Percentiles rank a stretch among this genome's conserved stretches.
These are phyloP conservation scores for Pelusios castaneus DNA, from an alignment of 2,113 vertebrate species.

Conservation along the genomic window DNA sequence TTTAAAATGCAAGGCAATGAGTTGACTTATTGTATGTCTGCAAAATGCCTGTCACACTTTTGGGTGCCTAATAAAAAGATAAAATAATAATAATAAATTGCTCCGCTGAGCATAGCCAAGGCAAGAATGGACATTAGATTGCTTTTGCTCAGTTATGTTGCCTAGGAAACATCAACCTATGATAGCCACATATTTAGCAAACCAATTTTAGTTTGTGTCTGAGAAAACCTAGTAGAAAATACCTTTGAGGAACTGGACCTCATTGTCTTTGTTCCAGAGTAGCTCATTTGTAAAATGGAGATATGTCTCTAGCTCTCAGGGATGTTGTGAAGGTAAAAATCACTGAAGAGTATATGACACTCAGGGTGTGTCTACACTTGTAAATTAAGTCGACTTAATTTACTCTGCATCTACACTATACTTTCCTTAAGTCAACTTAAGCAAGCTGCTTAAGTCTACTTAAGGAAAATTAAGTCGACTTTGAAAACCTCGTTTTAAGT, in stretches of 20 bases:
- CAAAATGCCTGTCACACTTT: neutral
- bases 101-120: neutral
- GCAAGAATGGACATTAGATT: neutral
- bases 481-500: too few species aligned
- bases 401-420: too few species aligned
- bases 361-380: too few species aligned
- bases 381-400: too few species aligned
- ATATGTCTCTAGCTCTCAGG: neutral
- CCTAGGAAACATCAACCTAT: conserved; percentile 50
- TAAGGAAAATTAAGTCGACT: too few species aligned
- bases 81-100: neutral
- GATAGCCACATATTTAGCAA: neutral
- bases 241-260: neutral
- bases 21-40: neutral
- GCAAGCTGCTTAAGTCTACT: too few species aligned
- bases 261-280: neutral
- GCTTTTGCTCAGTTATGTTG: conserved; percentile 44
- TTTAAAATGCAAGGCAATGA: neutral
- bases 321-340: neutral
- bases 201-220: neutral
- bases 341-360: neutral
- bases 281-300: neutral
- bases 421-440: too few species aligned
- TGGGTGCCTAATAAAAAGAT: conserved; percentile 2
- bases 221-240: neutral